phyloP scores from a whole-genome alignment of 2,113 vertebrate genomes.

The Triplophysa siluroides region DNA sequence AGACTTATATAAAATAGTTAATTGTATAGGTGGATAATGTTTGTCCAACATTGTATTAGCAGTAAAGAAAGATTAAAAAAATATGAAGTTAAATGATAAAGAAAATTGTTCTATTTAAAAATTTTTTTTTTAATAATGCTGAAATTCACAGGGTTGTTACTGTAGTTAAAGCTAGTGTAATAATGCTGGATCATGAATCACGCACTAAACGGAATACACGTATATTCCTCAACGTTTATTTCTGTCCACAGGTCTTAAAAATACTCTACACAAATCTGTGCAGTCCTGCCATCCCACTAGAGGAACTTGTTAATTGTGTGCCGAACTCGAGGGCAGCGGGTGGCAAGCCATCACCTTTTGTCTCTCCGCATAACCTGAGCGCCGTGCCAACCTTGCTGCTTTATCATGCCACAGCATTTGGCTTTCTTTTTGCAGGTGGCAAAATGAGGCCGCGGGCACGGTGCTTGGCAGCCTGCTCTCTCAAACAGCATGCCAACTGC shows the following conservation, averaged over 20 bases:
- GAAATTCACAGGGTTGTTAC: no score
- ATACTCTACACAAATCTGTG: neutral
- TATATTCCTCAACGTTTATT: neutral
- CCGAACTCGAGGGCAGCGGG: slow-evolving; percentile 30
- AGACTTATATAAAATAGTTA: no score
- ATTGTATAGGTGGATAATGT: no score
- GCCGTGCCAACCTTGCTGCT: slow-evolving; percentile 41
- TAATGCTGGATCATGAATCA: no score
- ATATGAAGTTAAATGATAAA: no score
- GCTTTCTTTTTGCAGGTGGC: slow-evolving; percentile 70
- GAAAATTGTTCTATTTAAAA: no score
- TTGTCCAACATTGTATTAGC: no score
- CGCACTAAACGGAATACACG: no score
- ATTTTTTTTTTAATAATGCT: no score
- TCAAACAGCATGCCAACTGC: slow-evolving; percentile 50
- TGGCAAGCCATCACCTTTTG: slow-evolving; percentile 45
- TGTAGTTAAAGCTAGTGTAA: no score
- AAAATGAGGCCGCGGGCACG: slow-evolving; percentile 58
- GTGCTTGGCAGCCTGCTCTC: slow-evolving; percentile 48
- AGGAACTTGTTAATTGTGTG: slow-evolving; percentile 43
- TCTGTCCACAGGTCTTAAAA: neutral
- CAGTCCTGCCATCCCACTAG: neutral
- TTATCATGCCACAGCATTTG: slow-evolving; percentile 74
- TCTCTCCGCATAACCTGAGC: slow-evolving; percentile 24
- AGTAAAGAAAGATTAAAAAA: no score